Base-by-base conservation (phyloP, 2,113 vertebrate genomes). In the Cephalophus harveyi region DNA sequence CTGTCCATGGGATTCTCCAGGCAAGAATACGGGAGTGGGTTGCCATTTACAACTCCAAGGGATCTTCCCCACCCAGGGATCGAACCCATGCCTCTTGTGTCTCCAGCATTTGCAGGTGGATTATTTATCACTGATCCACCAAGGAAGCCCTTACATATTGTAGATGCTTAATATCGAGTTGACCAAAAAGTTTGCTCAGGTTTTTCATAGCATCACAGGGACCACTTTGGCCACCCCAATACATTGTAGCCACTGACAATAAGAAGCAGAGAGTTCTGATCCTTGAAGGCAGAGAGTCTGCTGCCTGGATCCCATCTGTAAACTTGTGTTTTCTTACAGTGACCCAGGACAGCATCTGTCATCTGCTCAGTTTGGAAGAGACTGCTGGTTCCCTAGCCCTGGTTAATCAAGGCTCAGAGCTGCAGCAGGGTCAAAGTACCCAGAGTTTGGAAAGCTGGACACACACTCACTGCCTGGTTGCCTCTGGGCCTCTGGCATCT, bases 321-420 rank as follows among this genome's bases (percentile, higher is more conserved):
- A 55, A 27, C 14, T 3, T 1, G 30, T 15, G 23, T 40, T n/a
- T 6, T 12, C 62, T 30, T 40, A 8, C 57, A 87, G 16, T 28
- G 36, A 86, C 48, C 11, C 9, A 52, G 82, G 10, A 78, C 12
- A 48, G 83, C 64, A 82, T 8, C 23, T 83, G 57, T 25, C 55
- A 15, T 71, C 60, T 14, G 1, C 36, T 27, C 16, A 79, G 28
- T 89, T 40, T 17, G 16, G 19, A 88, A 40, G 43, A 89, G 85
- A 55, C 27, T 4, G 25, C 40, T 7, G 3, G 23, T 1, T 89
- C 50, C 16, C 79, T 8, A 74, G 57, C 28, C 62, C 85, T 7
- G 43, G 64, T 82, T 52, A 40, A 93, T 57, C 54, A 74, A 92
- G 82, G 81, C 64, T 95, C 57, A n/a, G 62, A 43, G 71, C 25